Base-by-base conservation (phyloP, 2,888 invertebrate species). In the Polia nebulosa region DNA sequence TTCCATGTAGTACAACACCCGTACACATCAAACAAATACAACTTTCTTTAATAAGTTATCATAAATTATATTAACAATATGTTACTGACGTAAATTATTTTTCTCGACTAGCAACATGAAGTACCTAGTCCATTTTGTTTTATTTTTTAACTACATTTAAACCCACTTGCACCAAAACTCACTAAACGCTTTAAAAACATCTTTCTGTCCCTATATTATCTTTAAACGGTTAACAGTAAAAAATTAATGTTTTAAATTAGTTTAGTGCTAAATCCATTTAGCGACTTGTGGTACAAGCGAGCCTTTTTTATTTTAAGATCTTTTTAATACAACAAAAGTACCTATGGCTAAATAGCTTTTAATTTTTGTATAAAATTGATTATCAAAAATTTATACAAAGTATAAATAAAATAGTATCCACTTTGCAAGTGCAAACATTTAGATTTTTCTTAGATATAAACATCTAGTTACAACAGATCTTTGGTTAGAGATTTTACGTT, bases 1-100 rank as follows among this genome's bases (percentile, higher is more conserved):
- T 17, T 57, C 25, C 76, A 70, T 41, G 63, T 41, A 41, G 17
- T 78, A 81, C 77, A 76, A 60, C 70, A 78, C 71, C 20, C 67
- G 70, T 70, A 83, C 81, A 84, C 80, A 82, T 81, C 76, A 83
- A 83, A 82, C 80, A 83, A 84, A 82, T 84, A 83, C 76, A 76
- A 71, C 63, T 78, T 62, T 80, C 51, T 77, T 69, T 74, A 71
- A 62, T 77, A 72, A 76, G 57, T 58, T 72, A 72, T 49, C 56
- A 47, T 58, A 71, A 62, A 59, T 52, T 59, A 58, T 17, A 45
- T 32, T 51, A 72, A 44, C 70, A 44, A 15, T 68, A 51, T 22
- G n/a, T 49, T 49, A 49, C 27, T 49, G 27, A 29, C 29, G n/a
- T 49, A 49, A 17, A n/a, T 67, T 69, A 61, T 77, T 77, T 75